phyloP scores from a whole-genome alignment of 1,140 invertebrate species.

The Drosophila erecta region DNA sequence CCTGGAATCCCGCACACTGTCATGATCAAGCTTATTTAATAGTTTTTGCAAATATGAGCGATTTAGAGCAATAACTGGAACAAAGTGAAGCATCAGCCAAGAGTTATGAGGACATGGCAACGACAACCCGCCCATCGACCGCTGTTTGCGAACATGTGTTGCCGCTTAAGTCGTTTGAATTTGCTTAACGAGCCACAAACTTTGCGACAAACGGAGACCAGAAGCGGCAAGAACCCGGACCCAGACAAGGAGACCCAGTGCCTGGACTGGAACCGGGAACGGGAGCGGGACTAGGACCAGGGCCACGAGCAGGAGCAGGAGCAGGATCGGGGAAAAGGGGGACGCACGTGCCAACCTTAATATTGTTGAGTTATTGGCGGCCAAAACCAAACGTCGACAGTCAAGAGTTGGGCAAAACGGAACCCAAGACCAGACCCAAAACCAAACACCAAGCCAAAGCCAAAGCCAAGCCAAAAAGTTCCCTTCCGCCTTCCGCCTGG shows the following conservation, averaged over 20 bases:
- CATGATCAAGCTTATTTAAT: constrained; percentile 69
- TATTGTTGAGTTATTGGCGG: constrained; percentile 80
- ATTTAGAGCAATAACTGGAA: constrained; percentile 70
- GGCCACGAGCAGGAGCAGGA: neutral
- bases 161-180: constrained; percentile 82
- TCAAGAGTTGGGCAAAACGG: constrained; percentile 65
- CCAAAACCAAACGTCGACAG: constrained; percentile 77
- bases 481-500: constrained; percentile 29
- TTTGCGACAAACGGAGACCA: constrained; percentile 73
- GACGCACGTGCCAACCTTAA: constrained; percentile 78
- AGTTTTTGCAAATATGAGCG: constrained; percentile 68
- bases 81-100: constrained; percentile 52
- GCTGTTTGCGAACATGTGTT: constrained; percentile 78
- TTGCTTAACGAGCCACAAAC: constrained; percentile 82
- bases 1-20: constrained; percentile 11
- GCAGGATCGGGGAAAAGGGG: constrained; percentile 5
- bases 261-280: neutral
- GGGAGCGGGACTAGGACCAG: neutral
- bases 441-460: constrained; percentile 45
- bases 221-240: constrained; percentile 30
- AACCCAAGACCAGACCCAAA: constrained; percentile 7
- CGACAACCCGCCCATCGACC: constrained; percentile 37
- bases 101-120: constrained; percentile 63
- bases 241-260: constrained; percentile 1
- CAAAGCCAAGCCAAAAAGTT: constrained; percentile 68